Evolutionary conservation across 2,888 invertebrate genomes (phyloP), one percentile per base, ranked within the genome.

Genomic region (Pasiphila rectangulata): DNA sequence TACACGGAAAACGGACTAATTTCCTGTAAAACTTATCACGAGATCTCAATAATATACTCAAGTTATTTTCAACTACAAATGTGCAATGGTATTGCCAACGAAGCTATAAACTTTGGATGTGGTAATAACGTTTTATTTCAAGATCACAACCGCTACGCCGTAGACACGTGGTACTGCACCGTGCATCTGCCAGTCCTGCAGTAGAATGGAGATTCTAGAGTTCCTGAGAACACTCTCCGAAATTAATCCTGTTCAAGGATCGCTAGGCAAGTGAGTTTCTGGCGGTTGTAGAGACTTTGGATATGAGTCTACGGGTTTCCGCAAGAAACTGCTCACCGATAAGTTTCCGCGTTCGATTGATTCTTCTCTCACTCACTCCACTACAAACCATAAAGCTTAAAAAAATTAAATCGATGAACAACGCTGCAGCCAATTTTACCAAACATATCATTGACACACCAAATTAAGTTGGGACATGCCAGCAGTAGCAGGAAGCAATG

Each of bases 21-120:
- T 75, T 74, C 71, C 70, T 63, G 41, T 34, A 44, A 34, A 32
- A 3, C 61, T 62, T 79, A 79, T 80, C 78, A 55, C 32, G 40
- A 51, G 62, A 77, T 78, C 79, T 58, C 60, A n/a, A n/a, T n/a
- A n/a, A n/a, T n/a, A 56, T 64, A 63, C 67, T 68, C 65, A 64
- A 62, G 59, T 70, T 52, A 64, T 73, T 69, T 75, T 67, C 65
- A 69, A 70, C 69, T 63, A 56, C 53, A 42, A 52, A 56, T 57
- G 58, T 53, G 56, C 54, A 62, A n/a, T n/a, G n/a, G n/a, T n/a
- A n/a, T n/a, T n/a, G n/a, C n/a, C n/a, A n/a, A 27, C 3, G 3
- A 15, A 43, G n/a, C 13, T 4, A 34, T 3, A 29, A 21, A 46
- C 12, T 29, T 19, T 61, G 54, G 66, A 65, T 51, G 32, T 21